Evolutionary conservation across 2,113 vertebrate genomes (phyloP).

Genomic region (Mesitornis unicolor): DNA sequence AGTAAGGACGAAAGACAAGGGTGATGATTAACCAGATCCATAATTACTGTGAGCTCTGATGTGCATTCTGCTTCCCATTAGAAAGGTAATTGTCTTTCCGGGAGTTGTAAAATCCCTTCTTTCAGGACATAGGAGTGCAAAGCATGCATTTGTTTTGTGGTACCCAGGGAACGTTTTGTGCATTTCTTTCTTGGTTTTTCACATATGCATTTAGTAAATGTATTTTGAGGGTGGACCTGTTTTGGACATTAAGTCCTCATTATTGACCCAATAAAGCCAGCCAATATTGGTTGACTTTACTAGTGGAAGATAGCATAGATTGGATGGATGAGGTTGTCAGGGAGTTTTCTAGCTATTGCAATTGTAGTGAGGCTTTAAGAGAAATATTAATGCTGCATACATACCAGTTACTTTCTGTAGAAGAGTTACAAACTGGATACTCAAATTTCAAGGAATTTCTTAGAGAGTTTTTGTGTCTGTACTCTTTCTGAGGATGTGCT

Average conservation of each 20-base stretch:
- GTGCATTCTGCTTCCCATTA: neutral
- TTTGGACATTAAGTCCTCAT: neutral
- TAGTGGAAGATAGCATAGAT: neutral
- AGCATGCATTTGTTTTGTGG: neutral
- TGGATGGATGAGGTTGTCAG: neutral
- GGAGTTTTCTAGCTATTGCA: neutral
- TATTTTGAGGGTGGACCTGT: neutral
- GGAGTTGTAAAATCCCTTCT: neutral
- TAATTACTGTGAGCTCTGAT: conserved; percentile 6
- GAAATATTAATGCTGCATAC: fast-evolving
- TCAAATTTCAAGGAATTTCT: neutral
- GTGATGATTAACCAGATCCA: conserved; percentile 49
- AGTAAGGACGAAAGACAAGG: neutral
- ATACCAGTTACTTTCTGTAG: neutral
- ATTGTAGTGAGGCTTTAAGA: neutral
- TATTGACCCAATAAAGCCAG: neutral
- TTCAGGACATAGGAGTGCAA: neutral
- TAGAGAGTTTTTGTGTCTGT: neutral
- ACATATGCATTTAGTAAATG: neutral
- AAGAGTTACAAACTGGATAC: neutral
- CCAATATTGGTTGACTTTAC: neutral
- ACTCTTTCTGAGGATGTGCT: neutral
- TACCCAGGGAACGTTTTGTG: neutral
- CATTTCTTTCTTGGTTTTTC: neutral
- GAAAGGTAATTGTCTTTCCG: conserved; percentile 9